Percentiles rank a stretch among this genome's conserved stretches.
Conservation (phyloP, 2,113 vertebrate species). For the Anhinga anhinga region DNA sequence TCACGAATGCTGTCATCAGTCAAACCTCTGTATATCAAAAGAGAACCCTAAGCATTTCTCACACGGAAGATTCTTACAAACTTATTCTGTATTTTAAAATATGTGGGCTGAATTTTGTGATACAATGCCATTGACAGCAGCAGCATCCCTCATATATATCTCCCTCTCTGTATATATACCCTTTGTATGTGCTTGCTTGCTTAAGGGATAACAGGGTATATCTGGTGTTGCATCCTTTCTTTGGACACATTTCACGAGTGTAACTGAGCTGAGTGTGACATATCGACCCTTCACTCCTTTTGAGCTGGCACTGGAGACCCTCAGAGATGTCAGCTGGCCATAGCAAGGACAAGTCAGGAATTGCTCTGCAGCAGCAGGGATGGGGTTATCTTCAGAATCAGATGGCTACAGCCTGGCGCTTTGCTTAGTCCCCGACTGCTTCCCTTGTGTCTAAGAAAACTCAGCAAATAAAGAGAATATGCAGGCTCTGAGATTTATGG, state of each 20-base stretch:
- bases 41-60: background rate
- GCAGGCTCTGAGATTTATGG: background rate
- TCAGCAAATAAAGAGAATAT: background rate
- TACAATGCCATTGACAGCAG: background rate
- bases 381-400: background rate
- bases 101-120: background rate
- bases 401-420: background rate
- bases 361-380: background rate
- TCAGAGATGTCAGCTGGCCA: background rate
- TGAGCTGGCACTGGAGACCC: too few species aligned
- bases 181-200: background rate
- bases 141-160: background rate
- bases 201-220: background rate
- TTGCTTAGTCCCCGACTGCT: background rate
- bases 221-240: background rate
- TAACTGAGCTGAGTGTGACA: background rate
- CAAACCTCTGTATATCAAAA: background rate
- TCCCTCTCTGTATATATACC: background rate
- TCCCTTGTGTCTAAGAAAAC: background rate
- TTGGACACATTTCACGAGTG: rapidly evolving
- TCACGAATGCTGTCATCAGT: background rate
- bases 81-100: background rate
- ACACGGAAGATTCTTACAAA: background rate
- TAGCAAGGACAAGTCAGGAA: too few species aligned
- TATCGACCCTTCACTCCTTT: rapidly evolving